phyloP scores from a whole-genome alignment of 2,888 invertebrate genomes.

The Yponomeuta evonymella region DNA sequence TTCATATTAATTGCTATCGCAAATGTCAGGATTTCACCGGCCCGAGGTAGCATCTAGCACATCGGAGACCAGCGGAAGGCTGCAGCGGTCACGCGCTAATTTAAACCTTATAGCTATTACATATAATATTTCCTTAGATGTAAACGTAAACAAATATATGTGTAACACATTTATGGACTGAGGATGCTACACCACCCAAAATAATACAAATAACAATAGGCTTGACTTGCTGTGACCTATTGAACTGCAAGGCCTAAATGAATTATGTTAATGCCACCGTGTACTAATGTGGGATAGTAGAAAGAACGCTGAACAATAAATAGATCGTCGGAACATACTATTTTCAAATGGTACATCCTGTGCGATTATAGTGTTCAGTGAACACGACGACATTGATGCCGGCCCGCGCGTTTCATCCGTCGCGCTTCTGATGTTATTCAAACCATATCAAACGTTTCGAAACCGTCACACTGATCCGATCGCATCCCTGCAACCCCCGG shows the following conservation, averaged over 20 bases:
- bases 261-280: no score
- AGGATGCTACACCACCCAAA: no score
- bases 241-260: no score
- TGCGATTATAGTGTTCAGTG: constrained; percentile 13
- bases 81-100: not conserved
- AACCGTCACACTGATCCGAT: constrained; percentile 47
- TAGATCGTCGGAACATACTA: not conserved
- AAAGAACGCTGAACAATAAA: not conserved
- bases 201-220: no score
- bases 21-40: constrained; percentile 24
- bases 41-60: constrained; percentile 22
- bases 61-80: not conserved
- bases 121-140: no score
- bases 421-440: constrained; percentile 67
- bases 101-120: not conserved
- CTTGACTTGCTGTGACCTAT: no score
- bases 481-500: constrained; percentile 19
- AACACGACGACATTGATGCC: constrained; percentile 15
- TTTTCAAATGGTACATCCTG: constrained; percentile 2
- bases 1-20: not conserved
- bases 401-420: constrained; percentile 51
- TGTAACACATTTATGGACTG: no score
- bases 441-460: constrained; percentile 66
- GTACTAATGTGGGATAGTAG: no score
- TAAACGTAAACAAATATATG: no score